Percentiles rank a stretch among this genome's conserved stretches.
phyloP scores from a whole-genome alignment of 2,888 invertebrate species.

The Apantesis nais region DNA sequence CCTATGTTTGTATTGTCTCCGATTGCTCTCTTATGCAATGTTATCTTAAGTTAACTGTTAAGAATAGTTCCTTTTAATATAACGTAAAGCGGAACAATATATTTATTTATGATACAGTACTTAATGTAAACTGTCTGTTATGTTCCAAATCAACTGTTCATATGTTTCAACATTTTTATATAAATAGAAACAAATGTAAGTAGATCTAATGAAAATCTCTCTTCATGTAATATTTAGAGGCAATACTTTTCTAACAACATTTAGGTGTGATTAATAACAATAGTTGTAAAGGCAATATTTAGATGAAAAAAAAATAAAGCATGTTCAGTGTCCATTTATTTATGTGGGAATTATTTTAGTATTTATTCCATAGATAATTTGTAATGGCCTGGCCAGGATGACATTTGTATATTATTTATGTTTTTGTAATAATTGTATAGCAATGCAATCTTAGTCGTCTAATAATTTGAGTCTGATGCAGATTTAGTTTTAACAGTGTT shows the following conservation, averaged over 20 bases:
- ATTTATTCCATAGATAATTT: conserved; percentile 69
- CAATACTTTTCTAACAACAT: conserved; percentile 83
- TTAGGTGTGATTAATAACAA: conserved; percentile 81
- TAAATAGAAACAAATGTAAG: conserved; percentile 71
- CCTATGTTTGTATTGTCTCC: conserved; percentile 63
- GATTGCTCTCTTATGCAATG: conserved; percentile 68
- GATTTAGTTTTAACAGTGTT: conserved; percentile 64
- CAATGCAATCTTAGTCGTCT: conserved; percentile 72
- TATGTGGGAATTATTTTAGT: conserved; percentile 66
- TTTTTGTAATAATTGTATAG: conserved; percentile 66
- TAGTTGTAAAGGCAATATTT: conserved; percentile 79
- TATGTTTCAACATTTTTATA: conserved; percentile 69
- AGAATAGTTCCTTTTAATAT: conserved; percentile 62
- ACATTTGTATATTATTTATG: conserved; percentile 73
- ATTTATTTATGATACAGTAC: conserved; percentile 70
- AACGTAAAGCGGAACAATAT: conserved; percentile 53
- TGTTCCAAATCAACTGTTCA: conserved; percentile 64
- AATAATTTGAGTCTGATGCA: conserved; percentile 77
- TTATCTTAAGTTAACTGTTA: conserved; percentile 51
- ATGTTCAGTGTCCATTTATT: conserved; percentile 65
- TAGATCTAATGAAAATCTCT: conserved; percentile 77
- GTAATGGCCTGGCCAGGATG: conserved; percentile 66
- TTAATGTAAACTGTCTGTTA: conserved; percentile 67
- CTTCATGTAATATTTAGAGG: conserved; percentile 80
- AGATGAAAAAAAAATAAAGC: conserved; percentile 63